A percentile compares a stretch with the other conserved stretches of the same genome.
phyloP scores from a whole-genome alignment of 2,113 vertebrate genomes.

The Porphyrio hochstetteri region DNA sequence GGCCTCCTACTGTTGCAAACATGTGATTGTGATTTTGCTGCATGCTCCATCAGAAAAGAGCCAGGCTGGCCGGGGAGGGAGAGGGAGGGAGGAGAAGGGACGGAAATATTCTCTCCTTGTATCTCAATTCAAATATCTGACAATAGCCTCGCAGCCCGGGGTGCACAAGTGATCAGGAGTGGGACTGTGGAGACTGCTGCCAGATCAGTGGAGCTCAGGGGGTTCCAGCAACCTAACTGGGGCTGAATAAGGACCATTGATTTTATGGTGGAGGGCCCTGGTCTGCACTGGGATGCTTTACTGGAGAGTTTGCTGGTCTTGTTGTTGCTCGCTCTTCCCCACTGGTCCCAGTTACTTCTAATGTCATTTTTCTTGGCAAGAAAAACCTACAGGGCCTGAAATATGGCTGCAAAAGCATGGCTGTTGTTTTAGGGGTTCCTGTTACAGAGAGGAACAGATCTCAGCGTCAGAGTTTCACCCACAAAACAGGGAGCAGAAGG shows the following conservation, averaged over 20 bases:
- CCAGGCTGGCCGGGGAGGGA: conserved; percentile 38
- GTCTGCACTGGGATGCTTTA: background rate
- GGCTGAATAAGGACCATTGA: background rate
- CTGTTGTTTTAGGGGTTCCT: background rate
- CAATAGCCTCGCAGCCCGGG: background rate
- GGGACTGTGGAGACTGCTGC: background rate
- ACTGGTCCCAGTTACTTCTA: background rate
- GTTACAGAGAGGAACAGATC: background rate
- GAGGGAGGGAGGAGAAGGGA: conserved; percentile 29
- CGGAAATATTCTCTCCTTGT: conserved; percentile 49
- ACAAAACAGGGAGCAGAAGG: rapidly evolving
- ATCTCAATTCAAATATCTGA: conserved; percentile 46
- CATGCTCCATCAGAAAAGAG: conserved; percentile 57
- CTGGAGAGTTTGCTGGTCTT: background rate
- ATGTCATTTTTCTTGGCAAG: background rate
- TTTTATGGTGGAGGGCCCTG: background rate
- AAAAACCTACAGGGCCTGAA: background rate
- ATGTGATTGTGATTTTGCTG: conserved; percentile 71
- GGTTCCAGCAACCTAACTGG: background rate
- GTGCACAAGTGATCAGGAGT: conserved; percentile 3
- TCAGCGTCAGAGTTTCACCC: background rate
- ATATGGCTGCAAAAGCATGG: background rate
- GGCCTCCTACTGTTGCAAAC: conserved; percentile 65
- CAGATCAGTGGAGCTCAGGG: background rate
- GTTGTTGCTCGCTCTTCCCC: background rate